Evolutionary conservation across 1,140 invertebrate species (phyloP).

Genomic region (Laupala kohalensis): DNA sequence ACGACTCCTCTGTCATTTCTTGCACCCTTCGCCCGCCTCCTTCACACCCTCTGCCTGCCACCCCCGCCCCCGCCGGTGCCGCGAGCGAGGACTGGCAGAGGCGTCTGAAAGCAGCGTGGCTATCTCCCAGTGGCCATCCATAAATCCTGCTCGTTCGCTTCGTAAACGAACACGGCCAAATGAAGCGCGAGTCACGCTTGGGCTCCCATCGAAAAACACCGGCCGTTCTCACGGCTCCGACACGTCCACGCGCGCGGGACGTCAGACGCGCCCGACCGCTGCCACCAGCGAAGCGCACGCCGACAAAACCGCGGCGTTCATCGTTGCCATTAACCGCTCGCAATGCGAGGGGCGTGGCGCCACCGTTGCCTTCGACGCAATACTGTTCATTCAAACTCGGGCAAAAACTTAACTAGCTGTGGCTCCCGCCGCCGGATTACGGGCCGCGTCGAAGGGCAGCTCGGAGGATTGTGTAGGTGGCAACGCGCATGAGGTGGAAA

Average conservation of each 20-base stretch:
- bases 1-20: too few relatives aligned
- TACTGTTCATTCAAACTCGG: not conserved
- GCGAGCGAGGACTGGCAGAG: too few relatives aligned
- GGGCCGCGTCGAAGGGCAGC: too few relatives aligned
- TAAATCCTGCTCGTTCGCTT: not conserved
- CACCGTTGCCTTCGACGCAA: not conserved
- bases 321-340: not conserved
- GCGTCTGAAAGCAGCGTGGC: not conserved
- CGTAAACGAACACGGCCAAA: not conserved
- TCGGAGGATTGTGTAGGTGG: not conserved
- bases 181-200: not conserved
- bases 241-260: not conserved
- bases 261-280: not conserved
- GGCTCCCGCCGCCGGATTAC: not conserved
- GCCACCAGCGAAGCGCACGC: too few relatives aligned
- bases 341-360: not conserved
- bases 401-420: not conserved
- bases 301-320: not conserved
- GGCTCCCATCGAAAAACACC: not conserved
- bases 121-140: not conserved
- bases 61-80: too few relatives aligned
- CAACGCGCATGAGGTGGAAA: not conserved
- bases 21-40: too few relatives aligned
- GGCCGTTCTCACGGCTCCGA: not conserved
- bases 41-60: too few relatives aligned